Evolutionary conservation across 2,797 vertebrate genomes (phyloP).

Genomic region (Amblyraja radiata): DNA sequence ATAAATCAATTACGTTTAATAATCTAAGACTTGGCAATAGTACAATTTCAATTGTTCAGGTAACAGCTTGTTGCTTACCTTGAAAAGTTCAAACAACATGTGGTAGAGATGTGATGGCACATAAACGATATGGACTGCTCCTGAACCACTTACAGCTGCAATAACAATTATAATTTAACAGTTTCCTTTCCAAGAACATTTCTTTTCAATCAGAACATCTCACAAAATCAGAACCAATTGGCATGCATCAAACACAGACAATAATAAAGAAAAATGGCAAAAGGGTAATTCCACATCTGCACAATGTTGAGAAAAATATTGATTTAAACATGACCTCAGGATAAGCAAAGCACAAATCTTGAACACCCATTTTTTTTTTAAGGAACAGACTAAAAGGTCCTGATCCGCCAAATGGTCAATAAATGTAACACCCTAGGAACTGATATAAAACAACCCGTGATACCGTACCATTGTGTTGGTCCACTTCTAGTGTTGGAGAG

Average conservation of each 20-base stretch:
- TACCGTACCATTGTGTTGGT: conserved; percentile 74
- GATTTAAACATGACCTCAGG: not conserved
- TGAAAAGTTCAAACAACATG: conserved; percentile 94
- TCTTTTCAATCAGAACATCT: not conserved
- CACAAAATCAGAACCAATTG: not conserved
- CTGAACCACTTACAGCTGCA: conserved; percentile 58
- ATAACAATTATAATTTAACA: not conserved
- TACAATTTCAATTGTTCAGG: not conserved
- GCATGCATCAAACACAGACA: not conserved
- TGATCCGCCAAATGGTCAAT: not conserved
- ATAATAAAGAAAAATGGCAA: not conserved
- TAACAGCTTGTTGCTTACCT: conserved; percentile 58
- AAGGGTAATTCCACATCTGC: not conserved
- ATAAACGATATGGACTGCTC: conserved; percentile 75
- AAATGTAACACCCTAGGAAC: too few relatives aligned
- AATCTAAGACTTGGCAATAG: not conserved
- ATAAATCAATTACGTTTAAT: not conserved
- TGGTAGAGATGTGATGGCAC: conserved; percentile 92
- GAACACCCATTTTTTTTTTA: not conserved
- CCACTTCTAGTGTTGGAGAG: conserved; percentile 74
- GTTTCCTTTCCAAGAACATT: not conserved
- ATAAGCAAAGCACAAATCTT: not conserved
- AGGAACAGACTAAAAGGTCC: not conserved
- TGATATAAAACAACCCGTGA: not conserved
- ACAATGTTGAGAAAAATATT: not conserved